Evolutionary conservation across 2,888 invertebrate species (phyloP).

Genomic region (Hymenopus coronatus): DNA sequence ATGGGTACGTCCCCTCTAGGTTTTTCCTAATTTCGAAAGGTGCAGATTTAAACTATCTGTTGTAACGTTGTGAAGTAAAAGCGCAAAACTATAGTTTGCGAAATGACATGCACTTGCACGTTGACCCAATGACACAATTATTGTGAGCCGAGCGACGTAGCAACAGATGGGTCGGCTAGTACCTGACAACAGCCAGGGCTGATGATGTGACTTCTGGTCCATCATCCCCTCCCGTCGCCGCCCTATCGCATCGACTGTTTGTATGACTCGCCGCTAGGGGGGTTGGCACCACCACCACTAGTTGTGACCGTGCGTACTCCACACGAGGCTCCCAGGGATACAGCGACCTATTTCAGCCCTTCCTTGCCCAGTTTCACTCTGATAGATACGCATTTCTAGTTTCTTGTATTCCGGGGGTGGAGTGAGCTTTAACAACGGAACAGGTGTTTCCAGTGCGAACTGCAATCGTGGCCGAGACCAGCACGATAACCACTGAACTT

Average conservation of each 20-base stretch:
- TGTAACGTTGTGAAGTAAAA: neutral
- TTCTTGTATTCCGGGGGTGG: neutral
- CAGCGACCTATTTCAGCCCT: neutral
- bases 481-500: slow-evolving; percentile 10
- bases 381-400: neutral
- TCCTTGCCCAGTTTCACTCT: neutral
- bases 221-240: neutral
- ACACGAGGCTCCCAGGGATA: neutral
- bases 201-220: neutral
- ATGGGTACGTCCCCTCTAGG: no score
- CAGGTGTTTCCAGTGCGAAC: neutral
- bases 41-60: neutral
- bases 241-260: neutral
- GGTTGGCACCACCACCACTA: neutral
- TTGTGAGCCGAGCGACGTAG: neutral
- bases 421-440: neutral
- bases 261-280: neutral
- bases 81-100: neutral
- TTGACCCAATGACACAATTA: neutral
- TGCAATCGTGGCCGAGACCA: slow-evolving; percentile 27
- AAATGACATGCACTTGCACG: neutral
- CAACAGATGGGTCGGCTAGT: neutral
- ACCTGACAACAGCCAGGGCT: neutral
- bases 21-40: no score
- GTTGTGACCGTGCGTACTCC: neutral